A percentile compares a stretch with the other conserved stretches of the same genome.
Conservation (phyloP, 2,797 vertebrate species). For the Danio aesculapii region DNA sequence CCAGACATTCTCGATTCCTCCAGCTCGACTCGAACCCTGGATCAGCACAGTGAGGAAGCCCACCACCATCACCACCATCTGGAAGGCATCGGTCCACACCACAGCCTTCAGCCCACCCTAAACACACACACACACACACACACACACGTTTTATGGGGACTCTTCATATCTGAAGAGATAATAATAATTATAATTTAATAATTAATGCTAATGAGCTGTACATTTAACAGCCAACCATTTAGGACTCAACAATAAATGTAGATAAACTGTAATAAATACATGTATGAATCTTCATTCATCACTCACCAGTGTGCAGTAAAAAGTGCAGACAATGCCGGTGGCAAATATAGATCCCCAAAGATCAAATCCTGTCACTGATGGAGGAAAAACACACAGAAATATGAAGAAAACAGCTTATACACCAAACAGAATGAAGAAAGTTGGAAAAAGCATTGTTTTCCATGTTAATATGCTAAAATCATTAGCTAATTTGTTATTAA, state of each 20-base stretch:
- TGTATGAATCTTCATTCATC: not conserved
- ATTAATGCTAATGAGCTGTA: no score
- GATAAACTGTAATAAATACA: no score
- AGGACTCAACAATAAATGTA: no score
- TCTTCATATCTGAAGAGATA: no score
- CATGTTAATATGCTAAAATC: no score
- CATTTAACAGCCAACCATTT: no score
- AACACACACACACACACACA: slow-evolving; percentile 39
- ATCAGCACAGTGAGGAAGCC: slow-evolving; percentile 83
- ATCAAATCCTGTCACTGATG: slow-evolving; percentile 83
- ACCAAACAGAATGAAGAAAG: no score
- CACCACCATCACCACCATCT: slow-evolving; percentile 86
- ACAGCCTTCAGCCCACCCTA: slow-evolving; percentile 86
- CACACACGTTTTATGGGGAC: not conserved
- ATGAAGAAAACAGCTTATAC: no score
- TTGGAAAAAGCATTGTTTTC: no score
- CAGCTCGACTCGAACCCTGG: slow-evolving; percentile 74
- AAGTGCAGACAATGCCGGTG: slow-evolving; percentile 85
- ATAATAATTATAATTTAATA: no score
- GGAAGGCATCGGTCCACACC: slow-evolving; percentile 89
- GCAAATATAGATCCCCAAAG: slow-evolving; percentile 86
- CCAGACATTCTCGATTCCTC: slow-evolving; percentile 77
- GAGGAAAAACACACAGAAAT: slow-evolving; percentile 14
- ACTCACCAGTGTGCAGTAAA: slow-evolving; percentile 87
- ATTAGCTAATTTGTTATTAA: no score